Evolutionary conservation across 1,140 invertebrate genomes (phyloP).

Genomic region (Apocrypta bakeri): DNA sequence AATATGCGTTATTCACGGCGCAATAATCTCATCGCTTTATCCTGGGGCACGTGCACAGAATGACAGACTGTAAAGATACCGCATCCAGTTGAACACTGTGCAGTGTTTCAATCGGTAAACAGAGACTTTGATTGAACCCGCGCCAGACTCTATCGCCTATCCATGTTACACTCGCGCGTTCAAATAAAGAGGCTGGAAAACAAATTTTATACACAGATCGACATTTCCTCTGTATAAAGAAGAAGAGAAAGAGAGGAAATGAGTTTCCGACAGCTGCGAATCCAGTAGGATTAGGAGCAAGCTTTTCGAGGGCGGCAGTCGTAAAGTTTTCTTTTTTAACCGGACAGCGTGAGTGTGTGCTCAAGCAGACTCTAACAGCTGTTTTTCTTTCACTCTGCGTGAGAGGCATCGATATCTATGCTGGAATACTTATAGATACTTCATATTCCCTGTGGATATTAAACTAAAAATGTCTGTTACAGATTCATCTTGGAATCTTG

Average conservation of each 20-base stretch:
- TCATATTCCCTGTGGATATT: too few relatives aligned
- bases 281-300: constrained; percentile 39
- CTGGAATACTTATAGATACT: too few relatives aligned
- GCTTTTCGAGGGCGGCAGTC: not conserved
- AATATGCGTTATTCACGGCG: not conserved
- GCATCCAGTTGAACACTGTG: not conserved
- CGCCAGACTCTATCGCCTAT: not conserved
- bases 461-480: too few relatives aligned
- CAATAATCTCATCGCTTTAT: not conserved
- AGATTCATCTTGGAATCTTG: too few relatives aligned
- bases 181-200: not conserved
- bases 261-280: constrained; percentile 52
- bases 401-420: not conserved
- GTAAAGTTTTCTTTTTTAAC: constrained; percentile 29
- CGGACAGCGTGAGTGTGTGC: not conserved
- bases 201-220: not conserved
- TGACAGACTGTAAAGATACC: constrained; percentile 20
- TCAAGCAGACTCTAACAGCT: not conserved
- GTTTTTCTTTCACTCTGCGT: not conserved
- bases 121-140: not conserved
- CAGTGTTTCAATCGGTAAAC: constrained; percentile 14
- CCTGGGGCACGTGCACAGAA: constrained; percentile 21
- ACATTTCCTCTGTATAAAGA: not conserved
- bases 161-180: not conserved
- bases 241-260: not conserved